Percentiles rank a stretch among this genome's conserved stretches.
These are phyloP conservation scores for Xiphias gladius DNA, from an alignment of 2,113 vertebrate species.

Conservation along the genomic window DNA sequence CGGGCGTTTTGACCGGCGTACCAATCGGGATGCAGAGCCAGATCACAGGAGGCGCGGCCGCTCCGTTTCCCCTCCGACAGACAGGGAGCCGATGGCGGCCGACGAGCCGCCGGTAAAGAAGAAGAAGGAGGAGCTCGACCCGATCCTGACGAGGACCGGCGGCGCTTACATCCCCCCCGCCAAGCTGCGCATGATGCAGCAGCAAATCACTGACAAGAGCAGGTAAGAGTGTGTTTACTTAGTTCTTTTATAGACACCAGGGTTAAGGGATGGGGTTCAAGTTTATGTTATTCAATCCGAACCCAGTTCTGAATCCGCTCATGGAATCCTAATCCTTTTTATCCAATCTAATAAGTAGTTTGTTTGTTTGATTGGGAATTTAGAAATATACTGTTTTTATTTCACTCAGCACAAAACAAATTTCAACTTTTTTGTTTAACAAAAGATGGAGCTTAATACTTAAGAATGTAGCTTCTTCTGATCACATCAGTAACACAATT, in stretches of 20 bases:
- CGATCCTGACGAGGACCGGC: conserved; percentile 95
- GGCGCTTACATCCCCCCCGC: conserved; percentile 98
- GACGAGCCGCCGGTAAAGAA: conserved; percentile 89
- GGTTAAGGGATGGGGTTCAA: background rate
- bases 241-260: background rate
- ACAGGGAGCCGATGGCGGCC: conserved; percentile 72
- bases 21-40: conserved; percentile 83
- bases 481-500: too few relatives aligned
- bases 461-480: too few relatives aligned
- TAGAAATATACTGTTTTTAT: too few relatives aligned
- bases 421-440: too few relatives aligned
- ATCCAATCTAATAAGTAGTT: too few relatives aligned
- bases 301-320: too few relatives aligned
- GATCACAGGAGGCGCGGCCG: conserved; percentile 87
- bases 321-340: too few relatives aligned
- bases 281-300: background rate
- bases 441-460: too few relatives aligned
- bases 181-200: conserved; percentile 97
- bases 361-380: too few relatives aligned
- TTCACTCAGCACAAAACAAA: too few relatives aligned
- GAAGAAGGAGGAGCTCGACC: conserved; percentile 95
- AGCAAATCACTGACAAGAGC: conserved; percentile 97
- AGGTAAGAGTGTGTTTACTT: conserved; percentile 81
- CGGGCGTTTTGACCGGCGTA: conserved; percentile 59
- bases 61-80: conserved; percentile 80